phyloP scores from a whole-genome alignment of 2,797 vertebrate species.

The Clarias laeviceps region DNA sequence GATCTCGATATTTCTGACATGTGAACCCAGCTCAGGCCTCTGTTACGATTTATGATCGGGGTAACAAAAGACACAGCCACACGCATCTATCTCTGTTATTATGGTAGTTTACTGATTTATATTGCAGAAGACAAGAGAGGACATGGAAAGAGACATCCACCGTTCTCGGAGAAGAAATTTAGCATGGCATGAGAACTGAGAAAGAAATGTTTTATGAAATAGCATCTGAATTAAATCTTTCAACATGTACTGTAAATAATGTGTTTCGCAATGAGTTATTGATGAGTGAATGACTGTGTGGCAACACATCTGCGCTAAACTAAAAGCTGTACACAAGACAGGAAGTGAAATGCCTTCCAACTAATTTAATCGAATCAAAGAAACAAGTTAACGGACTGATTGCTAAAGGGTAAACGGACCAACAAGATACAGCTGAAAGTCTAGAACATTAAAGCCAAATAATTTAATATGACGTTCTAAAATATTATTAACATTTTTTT shows the following conservation, averaged over 20 bases:
- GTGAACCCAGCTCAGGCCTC: background rate
- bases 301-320: background rate
- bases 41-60: conserved; percentile 13
- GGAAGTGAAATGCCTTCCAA: background rate
- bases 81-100: conserved; percentile 21
- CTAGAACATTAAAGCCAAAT: background rate
- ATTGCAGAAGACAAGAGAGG: conserved; percentile 1
- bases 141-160: conserved; percentile 6
- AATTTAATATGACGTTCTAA: background rate
- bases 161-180: background rate
- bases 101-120: conserved; percentile 11
- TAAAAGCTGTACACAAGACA: background rate
- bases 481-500: too few relatives aligned
- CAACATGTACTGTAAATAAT: background rate
- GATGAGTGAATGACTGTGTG: background rate
- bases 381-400: background rate
- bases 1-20: conserved; percentile 4
- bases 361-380: background rate
- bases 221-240: background rate
- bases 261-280: conserved; percentile 3
- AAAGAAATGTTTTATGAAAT: background rate
- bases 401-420: background rate
- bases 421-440: too few relatives aligned
- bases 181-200: background rate
- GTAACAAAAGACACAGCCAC: conserved; percentile 29